phyloP scores from a whole-genome alignment of 64 coral and sea anemone genomes.

The Stichodactyla mertensii region DNA sequence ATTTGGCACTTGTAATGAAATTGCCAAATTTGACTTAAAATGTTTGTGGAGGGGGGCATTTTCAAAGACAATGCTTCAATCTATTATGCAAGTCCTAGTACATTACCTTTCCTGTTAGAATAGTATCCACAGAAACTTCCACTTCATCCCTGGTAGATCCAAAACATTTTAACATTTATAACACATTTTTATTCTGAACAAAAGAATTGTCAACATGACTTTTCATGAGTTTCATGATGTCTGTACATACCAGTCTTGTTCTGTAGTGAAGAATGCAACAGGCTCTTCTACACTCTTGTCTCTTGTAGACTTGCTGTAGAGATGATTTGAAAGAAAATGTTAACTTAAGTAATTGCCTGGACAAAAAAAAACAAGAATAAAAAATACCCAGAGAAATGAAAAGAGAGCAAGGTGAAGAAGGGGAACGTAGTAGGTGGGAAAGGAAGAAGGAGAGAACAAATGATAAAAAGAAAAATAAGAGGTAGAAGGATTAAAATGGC shows the following conservation, averaged over 20 bases:
- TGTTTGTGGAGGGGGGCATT: too few relatives aligned
- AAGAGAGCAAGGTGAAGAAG: too few relatives aligned
- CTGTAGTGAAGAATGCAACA: slow-evolving; percentile 73
- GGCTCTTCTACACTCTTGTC: slow-evolving; percentile 49
- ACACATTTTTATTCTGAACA: background rate
- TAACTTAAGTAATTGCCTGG: too few relatives aligned
- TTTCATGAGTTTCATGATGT: background rate
- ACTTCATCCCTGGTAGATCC: slow-evolving; percentile 83
- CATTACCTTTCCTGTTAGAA: slow-evolving; percentile 78
- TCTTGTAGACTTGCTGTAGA: background rate
- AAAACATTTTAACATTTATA: background rate
- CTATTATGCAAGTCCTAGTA: background rate
- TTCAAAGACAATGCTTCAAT: background rate
- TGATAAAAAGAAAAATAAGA: too few relatives aligned
- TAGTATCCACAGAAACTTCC: slow-evolving; percentile 71
- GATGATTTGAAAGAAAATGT: background rate
- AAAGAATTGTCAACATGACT: background rate
- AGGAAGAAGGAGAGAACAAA: too few relatives aligned
- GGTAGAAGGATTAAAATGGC: too few relatives aligned
- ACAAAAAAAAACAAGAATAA: too few relatives aligned
- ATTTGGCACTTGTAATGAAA: too few relatives aligned
- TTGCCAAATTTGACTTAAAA: too few relatives aligned
- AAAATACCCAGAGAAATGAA: too few relatives aligned
- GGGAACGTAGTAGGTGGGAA: too few relatives aligned
- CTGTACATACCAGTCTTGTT: slow-evolving; percentile 75